phyloP scores from a whole-genome alignment of 2,888 invertebrate species.

The Harpalus rubripes region DNA sequence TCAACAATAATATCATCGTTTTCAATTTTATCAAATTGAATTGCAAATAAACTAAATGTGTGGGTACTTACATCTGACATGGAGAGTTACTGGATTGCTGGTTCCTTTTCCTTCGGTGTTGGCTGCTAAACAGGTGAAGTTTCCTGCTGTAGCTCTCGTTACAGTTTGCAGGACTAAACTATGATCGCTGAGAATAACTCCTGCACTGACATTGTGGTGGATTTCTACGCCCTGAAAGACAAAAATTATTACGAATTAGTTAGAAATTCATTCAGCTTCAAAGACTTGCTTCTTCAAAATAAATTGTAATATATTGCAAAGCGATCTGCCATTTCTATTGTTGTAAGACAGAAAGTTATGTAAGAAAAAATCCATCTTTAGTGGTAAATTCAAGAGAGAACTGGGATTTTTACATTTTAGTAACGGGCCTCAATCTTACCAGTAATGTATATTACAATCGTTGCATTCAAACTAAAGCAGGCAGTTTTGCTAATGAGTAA shows the following conservation, averaged over 20 bases:
- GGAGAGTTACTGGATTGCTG: constrained; percentile 85
- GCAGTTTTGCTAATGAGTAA: too few species aligned
- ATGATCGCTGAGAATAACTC: constrained; percentile 91
- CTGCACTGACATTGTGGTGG: constrained; percentile 89
- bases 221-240: constrained; percentile 86
- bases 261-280: too few species aligned
- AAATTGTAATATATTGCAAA: too few species aligned
- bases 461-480: too few species aligned
- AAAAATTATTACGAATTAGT: not conserved
- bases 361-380: too few species aligned
- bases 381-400: too few species aligned
- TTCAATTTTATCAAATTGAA: not conserved
- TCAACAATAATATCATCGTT: not conserved
- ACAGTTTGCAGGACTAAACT: constrained; percentile 92
- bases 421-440: too few species aligned
- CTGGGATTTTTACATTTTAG: too few species aligned
- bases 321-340: too few species aligned
- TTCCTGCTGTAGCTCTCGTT: constrained; percentile 89
- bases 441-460: too few species aligned
- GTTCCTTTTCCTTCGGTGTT: constrained; percentile 91
- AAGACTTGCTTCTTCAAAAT: too few species aligned
- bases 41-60: not conserved
- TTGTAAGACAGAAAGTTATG: too few species aligned
- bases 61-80: constrained; percentile 85
- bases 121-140: constrained; percentile 91